A percentile compares a stretch with the other conserved stretches of the same genome.
Evolutionary conservation across 2,797 vertebrate genomes (phyloP).

Genomic region (Macropus fuliginosus): DNA sequence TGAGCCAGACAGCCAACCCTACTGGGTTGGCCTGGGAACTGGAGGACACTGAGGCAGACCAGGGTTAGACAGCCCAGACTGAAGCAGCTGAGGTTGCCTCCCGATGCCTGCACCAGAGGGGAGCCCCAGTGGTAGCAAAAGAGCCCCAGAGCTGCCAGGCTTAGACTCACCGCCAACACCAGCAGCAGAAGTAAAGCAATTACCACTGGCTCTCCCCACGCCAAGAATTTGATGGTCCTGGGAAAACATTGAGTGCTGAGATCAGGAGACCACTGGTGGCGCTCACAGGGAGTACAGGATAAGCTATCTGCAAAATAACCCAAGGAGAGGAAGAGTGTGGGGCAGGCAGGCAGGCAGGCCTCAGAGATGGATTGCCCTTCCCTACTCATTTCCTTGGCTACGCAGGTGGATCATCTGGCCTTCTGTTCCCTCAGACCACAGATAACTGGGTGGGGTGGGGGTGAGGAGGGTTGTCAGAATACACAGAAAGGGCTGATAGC

Average conservation of each 20-base stretch:
- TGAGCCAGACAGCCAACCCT: conserved; percentile 85
- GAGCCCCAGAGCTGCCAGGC: conserved; percentile 76
- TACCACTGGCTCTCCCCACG: conserved; percentile 83
- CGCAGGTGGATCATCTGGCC: rapidly evolving
- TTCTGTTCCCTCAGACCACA: not conserved
- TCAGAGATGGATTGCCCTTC: not conserved
- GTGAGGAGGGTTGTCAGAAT: too few relatives aligned
- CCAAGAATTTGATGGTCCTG: conserved; percentile 85
- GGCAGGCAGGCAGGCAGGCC: not conserved
- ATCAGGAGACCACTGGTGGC: conserved; percentile 88
- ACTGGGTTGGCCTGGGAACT: conserved; percentile 88
- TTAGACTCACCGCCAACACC: conserved; percentile 78
- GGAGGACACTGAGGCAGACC: conserved; percentile 85
- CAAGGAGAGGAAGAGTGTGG: not conserved
- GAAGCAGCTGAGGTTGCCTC: conserved; percentile 84
- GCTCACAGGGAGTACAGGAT: conserved; percentile 85
- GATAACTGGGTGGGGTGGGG: not conserved
- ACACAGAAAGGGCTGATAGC: not conserved
- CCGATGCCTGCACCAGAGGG: conserved; percentile 86
- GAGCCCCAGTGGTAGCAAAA: conserved; percentile 85
- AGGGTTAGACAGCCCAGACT: conserved; percentile 85
- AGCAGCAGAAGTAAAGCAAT: conserved; percentile 79
- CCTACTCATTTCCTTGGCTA: not conserved
- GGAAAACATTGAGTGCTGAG: conserved; percentile 86
- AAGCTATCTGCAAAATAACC: conserved; percentile 69